A percentile compares a stretch with the other conserved stretches of the same genome.
phyloP scores from a whole-genome alignment of 1,140 invertebrate genomes.

The Spodoptera frugiperda region DNA sequence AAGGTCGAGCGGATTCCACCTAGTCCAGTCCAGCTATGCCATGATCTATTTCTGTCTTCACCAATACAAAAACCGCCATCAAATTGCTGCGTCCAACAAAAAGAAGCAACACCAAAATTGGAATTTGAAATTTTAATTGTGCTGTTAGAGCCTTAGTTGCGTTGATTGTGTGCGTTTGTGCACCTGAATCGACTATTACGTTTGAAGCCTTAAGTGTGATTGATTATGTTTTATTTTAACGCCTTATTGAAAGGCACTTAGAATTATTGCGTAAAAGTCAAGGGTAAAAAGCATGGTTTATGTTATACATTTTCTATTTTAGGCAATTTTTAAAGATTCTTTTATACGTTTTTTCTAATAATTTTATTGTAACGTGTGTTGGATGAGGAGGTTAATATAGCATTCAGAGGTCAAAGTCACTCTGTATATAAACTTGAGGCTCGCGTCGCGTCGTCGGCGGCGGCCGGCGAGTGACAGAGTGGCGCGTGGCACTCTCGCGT shows the following conservation, averaged over 20 bases:
- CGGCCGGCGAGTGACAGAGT: slow-evolving; percentile 6
- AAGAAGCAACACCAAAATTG: slow-evolving; percentile 55
- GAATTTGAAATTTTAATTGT: slow-evolving; percentile 68
- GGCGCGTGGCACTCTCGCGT: slow-evolving; percentile 63
- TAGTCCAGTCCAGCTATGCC: slow-evolving; percentile 34
- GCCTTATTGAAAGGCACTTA: slow-evolving; percentile 29
- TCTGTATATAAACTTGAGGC: slow-evolving; percentile 22
- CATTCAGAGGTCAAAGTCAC: neutral
- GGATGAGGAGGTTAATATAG: neutral
- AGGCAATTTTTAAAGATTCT: too few relatives aligned
- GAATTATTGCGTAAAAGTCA: neutral
- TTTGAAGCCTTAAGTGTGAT: slow-evolving; percentile 34
- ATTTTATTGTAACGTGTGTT: neutral
- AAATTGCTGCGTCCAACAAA: slow-evolving; percentile 58
- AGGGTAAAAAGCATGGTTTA: neutral
- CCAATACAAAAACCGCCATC: slow-evolving; percentile 57
- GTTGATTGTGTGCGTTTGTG: slow-evolving; percentile 25
- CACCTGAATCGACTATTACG: slow-evolving; percentile 28
- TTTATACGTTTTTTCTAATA: neutral
- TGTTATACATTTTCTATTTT: neutral
- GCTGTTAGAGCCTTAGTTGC: slow-evolving; percentile 38
- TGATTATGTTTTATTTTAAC: slow-evolving; percentile 46
- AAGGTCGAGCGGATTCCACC: slow-evolving; percentile 67
- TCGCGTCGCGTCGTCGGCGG: neutral
- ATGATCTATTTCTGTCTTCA: slow-evolving; percentile 62